Percentiles rank a stretch among this genome's conserved stretches.
phyloP scores from a whole-genome alignment of 2,113 vertebrate species.

The Myotis brandtii region DNA sequence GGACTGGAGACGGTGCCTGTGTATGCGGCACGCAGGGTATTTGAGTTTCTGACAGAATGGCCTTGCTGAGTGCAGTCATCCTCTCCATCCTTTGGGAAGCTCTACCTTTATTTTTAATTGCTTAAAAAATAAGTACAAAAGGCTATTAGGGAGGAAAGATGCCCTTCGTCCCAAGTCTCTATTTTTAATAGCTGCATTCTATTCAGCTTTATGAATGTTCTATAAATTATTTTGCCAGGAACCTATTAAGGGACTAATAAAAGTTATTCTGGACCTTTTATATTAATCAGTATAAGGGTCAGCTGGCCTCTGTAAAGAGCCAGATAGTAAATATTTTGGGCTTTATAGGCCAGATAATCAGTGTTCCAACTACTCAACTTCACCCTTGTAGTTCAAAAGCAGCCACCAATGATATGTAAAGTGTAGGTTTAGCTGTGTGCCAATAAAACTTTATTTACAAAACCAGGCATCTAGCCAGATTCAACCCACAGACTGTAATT shows the following conservation, averaged over 20 bases:
- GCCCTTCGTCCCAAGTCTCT: neutral
- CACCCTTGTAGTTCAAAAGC: neutral
- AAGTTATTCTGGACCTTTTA: neutral
- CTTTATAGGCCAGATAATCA: neutral
- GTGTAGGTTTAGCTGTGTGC: neutral
- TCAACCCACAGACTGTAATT: neutral
- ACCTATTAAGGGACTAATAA: neutral
- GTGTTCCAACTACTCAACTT: neutral
- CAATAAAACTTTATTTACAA: conserved; percentile 43
- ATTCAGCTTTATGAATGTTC: neutral
- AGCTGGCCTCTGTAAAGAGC: neutral
- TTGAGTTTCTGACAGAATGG: neutral
- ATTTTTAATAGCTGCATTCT: neutral
- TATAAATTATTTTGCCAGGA: neutral
- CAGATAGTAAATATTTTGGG: neutral
- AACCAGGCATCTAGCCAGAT: neutral
- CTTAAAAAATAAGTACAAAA: neutral
- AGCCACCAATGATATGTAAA: neutral
- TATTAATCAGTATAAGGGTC: neutral
- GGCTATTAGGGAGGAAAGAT: neutral
- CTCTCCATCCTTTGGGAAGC: neutral
- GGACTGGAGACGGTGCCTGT: neutral
- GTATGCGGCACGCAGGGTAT: rapidly evolving
- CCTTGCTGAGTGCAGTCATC: neutral
- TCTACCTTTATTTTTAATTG: neutral